A percentile compares a stretch with the other conserved stretches of the same genome.
Evolutionary conservation across 2,113 vertebrate species (phyloP).

Genomic region (Gopherus flavomarginatus): DNA sequence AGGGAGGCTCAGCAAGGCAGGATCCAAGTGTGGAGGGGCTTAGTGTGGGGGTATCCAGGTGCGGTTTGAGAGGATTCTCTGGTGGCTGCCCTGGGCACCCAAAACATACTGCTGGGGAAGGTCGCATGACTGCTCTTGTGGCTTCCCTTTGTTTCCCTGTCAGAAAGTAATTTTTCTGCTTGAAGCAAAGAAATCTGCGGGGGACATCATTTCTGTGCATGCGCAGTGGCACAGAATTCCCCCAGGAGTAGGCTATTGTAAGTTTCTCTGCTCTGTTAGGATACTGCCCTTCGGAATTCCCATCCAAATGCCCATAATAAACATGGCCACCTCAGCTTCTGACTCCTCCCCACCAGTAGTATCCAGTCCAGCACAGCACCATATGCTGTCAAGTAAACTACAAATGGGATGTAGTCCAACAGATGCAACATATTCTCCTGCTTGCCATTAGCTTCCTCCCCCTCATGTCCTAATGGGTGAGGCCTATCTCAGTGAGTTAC

Average conservation of each 20-base stretch:
- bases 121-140: no score
- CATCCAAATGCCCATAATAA: neutral
- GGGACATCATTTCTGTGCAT: no score
- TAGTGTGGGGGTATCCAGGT: no score
- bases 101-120: no score
- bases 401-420: conserved; percentile 43
- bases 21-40: no score
- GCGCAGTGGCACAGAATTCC: no score
- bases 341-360: neutral
- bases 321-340: neutral
- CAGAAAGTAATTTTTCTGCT: no score
- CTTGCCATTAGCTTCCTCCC: neutral
- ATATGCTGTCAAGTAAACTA: neutral
- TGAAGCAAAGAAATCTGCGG: no score
- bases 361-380: neutral
- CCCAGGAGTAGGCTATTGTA: neutral
- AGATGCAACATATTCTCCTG: conserved; percentile 44
- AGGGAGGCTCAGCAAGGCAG: no score
- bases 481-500: conserved; percentile 29
- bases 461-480: neutral
- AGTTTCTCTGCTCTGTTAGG: neutral
- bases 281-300: neutral
- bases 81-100: no score
- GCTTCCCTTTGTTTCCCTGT: no score
- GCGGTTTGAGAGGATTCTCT: no score